Conservation (phyloP, 2,888 invertebrate genomes). For the Synergus gifuensis region DNA sequence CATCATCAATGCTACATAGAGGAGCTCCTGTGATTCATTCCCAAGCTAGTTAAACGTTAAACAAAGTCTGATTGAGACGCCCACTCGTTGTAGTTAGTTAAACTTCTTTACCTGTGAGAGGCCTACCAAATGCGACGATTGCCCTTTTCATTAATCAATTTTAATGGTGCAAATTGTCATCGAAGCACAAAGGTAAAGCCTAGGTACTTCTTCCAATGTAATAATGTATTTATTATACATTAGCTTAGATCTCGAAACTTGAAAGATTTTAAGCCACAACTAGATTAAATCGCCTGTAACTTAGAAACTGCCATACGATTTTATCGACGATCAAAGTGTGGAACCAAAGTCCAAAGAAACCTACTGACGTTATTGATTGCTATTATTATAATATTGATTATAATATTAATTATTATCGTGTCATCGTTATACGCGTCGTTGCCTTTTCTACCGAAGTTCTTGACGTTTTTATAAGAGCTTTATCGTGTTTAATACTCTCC, state of each 20-base stretch:
- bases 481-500: slow-evolving; percentile 39
- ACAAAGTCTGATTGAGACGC: slow-evolving; percentile 43
- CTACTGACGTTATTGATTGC: slow-evolving; percentile 41
- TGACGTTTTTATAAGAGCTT: slow-evolving; percentile 60
- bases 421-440: slow-evolving; percentile 50
- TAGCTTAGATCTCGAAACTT: slow-evolving; percentile 50
- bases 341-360: slow-evolving; percentile 61
- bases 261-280: slow-evolving; percentile 42
- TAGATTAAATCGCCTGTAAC: slow-evolving; percentile 37
- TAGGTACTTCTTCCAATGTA: slow-evolving; percentile 66
- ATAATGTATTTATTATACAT: slow-evolving; percentile 70
- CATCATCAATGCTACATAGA: slow-evolving; percentile 79
- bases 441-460: slow-evolving; percentile 58
- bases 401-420: slow-evolving; percentile 46
- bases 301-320: slow-evolving; percentile 68
- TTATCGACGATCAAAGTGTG: slow-evolving; percentile 58
- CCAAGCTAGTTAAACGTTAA: slow-evolving; percentile 81
- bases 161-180: slow-evolving; percentile 56
- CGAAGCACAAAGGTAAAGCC: slow-evolving; percentile 57
- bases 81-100: slow-evolving; percentile 43
- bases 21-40: slow-evolving; percentile 81
- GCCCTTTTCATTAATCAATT: slow-evolving; percentile 28
- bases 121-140: slow-evolving; percentile 44
- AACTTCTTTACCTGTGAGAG: slow-evolving; percentile 25
- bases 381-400: slow-evolving; percentile 50